Base-by-base conservation (phyloP, 2,797 vertebrate genomes). In the Tinamus major region DNA sequence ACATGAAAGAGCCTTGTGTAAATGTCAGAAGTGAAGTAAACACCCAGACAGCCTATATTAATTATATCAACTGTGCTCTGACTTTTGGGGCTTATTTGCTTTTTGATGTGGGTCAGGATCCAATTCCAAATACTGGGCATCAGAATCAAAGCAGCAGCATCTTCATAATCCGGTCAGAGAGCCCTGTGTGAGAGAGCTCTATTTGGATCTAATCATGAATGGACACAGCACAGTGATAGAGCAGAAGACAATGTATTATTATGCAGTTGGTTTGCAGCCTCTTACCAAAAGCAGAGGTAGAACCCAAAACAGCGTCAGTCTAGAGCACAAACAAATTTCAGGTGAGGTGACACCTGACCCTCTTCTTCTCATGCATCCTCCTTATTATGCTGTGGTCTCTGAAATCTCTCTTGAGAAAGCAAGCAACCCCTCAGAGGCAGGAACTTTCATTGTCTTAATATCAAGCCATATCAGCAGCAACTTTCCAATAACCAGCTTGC, bases 11-110 rank as follows among this genome's bases (percentile, higher is more conserved):
- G 24, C 37, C 61, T 93, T 84, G 33, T 31, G 76, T 35, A 64
- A 86, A 79, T 75, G 44, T 81, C 75, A 92, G 80, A 86, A 96
- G 90, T n/a, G 13, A 21, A 92, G 51, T 48, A 93, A 92, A 91
- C 41, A 86, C 27, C 9, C 77, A 79, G 51, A 37, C 42, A 77
- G 48, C 31, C 53, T 88, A 56, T 49, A 42, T 86, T 79, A 93
- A 86, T 55, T 8, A 46, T 33, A 84, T 71, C 37, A 58, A 23
- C 64, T 86, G 67, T 39, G 59, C 46, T 91, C n/a, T 53, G 59
- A 29, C 48, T 92, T 49, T 75, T 80, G 46, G 53, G 12, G 11
- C 85, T 87, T 70, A n/a, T 70, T 92, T 87, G 81, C 61, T 68
- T 93, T 87, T 74, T 77, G 20, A 82, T 70, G 37, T 65, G 74